phyloP scores from a whole-genome alignment of 2,797 vertebrate genomes.

The Spinibarbus caldwelli region DNA sequence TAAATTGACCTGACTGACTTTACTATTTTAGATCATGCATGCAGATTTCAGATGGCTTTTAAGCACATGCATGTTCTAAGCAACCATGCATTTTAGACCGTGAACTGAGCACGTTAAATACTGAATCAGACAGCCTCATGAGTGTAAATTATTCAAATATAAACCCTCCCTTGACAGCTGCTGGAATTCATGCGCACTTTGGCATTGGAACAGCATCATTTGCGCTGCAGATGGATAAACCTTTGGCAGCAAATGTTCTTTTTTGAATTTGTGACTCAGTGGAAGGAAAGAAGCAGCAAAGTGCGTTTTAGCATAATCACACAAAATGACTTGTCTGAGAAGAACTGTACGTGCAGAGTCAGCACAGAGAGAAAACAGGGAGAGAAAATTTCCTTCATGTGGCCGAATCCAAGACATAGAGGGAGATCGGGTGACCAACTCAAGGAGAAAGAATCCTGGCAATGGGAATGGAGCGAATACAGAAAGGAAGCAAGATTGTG shows the following conservation, averaged over 20 bases:
- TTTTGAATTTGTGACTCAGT: conserved; percentile 42
- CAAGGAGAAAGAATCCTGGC: background rate
- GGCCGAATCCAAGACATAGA: conserved; percentile 17
- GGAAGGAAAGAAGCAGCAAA: conserved; percentile 38
- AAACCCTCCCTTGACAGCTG: conserved; percentile 34
- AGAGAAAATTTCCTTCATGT: conserved; percentile 35
- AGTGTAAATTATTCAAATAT: conserved; percentile 38
- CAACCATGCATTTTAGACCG: background rate
- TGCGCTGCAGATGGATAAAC: conserved; percentile 22
- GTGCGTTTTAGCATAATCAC: conserved; percentile 34
- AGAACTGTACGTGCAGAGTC: conserved; percentile 48
- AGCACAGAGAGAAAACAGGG: conserved; percentile 29
- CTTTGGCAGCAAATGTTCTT: conserved; percentile 26
- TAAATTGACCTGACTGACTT: background rate
- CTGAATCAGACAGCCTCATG: conserved; percentile 3
- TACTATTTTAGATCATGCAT: background rate
- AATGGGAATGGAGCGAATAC: conserved; percentile 31
- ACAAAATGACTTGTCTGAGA: conserved; percentile 50
- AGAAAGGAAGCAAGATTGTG: background rate
- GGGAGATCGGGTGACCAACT: background rate
- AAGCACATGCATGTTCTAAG: background rate
- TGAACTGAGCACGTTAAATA: background rate
- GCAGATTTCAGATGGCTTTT: background rate
- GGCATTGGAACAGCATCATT: conserved; percentile 34
- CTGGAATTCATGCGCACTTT: conserved; percentile 19